Evolutionary conservation across 2,797 vertebrate genomes (phyloP), one percentile per base, ranked within the genome.

Genomic region (Micromesistius poutassou): DNA sequence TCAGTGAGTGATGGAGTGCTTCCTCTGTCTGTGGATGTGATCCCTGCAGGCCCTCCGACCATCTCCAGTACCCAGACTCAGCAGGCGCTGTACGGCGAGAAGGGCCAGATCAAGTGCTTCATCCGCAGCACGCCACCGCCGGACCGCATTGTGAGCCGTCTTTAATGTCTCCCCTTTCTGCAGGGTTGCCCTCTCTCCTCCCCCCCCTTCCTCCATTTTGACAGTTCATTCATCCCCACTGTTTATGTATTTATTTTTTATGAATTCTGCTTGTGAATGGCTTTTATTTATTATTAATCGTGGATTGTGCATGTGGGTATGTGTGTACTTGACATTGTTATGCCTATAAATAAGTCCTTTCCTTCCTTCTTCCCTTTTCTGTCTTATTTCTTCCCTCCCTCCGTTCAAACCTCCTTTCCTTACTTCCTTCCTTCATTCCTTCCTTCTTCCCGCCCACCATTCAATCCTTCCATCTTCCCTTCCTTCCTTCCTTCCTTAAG

Each of bases 21-120:
- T 66, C 62, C 7, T 66, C 62, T 2, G 42, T 46, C 13, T 46
- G 42, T 46, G 42, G 12, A 16, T 19, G 42, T 46, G 42, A 62
- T 62, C 14, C 50, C n/a, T 16, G 70, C 91, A 99, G 98, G 98
- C 33, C 98, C 98, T 1, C 98, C 98, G 19, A 99, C 98, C 74
- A 99, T 99, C 93, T 99, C 98, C 90, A 99, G 98, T 91, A 99
- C 98, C 0, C 98, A 99, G 94, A 99, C 97, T 0, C 97, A 99
- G 89, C 98, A 99, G 0, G 97, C 98, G 31, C 89, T 98, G 71
- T 98, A 99, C 0, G 98, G 98, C 25, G 97, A 99, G 85, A 99
- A 99, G 75, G 98, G 98, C 76, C 98, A 99, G 92, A 99, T 99
- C 93, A 99, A 99, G 83, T 99, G 98, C 75, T 99, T 99, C 90